These are phyloP conservation scores for Pseudochromis fuscus DNA, from an alignment of 2,797 vertebrate genomes.

Conservation along the genomic window DNA sequence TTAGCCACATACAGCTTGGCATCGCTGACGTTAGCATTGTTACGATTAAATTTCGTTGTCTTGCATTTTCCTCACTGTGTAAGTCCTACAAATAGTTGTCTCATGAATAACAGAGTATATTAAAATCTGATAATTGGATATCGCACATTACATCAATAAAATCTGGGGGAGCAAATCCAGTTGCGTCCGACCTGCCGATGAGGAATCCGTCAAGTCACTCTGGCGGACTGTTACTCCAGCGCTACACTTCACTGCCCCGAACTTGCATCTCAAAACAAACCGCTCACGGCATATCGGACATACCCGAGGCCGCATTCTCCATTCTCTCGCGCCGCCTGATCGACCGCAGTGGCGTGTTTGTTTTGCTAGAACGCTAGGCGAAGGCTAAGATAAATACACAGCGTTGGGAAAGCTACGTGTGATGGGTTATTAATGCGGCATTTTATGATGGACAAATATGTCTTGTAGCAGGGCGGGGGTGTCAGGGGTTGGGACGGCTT, in stretches of 20 bases:
- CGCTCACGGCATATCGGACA: slow-evolving; percentile 61
- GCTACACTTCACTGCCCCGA: slow-evolving; percentile 28
- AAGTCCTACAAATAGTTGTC: neutral
- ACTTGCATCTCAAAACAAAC: slow-evolving; percentile 69
- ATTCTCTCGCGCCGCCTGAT: slow-evolving; percentile 31
- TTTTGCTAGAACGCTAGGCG: slow-evolving; percentile 63
- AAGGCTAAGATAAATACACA: slow-evolving; percentile 62
- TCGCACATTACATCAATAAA: neutral
- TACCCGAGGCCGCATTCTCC: slow-evolving; percentile 57
- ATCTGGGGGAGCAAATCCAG: neutral
- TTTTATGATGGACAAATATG: slow-evolving; percentile 74
- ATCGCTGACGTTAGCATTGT: neutral
- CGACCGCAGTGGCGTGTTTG: slow-evolving; percentile 66
- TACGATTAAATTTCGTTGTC: neutral
- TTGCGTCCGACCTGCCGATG: neutral
- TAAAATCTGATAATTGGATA: neutral
- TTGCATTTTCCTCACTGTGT: neutral
- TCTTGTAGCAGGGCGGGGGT: slow-evolving; percentile 57
- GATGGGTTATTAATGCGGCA: slow-evolving; percentile 70
- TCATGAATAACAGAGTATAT: neutral
- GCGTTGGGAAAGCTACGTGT: slow-evolving; percentile 60
- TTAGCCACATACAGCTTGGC: neutral
- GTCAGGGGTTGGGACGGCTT: slow-evolving; percentile 37
- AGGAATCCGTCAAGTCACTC: slow-evolving; percentile 36
- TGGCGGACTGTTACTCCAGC: slow-evolving; percentile 14